These are phyloP conservation scores for Carassius auratus DNA, from an alignment of 2,113 vertebrate genomes.

Conservation along the genomic window DNA sequence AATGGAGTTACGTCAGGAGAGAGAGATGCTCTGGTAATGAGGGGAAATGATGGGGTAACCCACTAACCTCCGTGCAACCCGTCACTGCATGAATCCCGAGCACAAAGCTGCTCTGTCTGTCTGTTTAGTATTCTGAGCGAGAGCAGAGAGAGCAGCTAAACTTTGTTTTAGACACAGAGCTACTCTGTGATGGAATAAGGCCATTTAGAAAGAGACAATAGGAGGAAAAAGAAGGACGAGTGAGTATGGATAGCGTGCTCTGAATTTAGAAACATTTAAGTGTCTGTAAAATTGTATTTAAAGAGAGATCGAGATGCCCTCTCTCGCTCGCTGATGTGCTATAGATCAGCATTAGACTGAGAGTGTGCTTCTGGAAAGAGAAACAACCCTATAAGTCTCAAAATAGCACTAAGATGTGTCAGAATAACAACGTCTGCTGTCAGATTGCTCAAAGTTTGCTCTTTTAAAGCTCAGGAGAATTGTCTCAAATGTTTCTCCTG, in stretches of 20 bases:
- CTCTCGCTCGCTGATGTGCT: background rate
- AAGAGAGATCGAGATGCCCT: background rate
- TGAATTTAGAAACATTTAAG: background rate
- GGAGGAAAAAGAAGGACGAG: slow-evolving; percentile 5
- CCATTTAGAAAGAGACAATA: slow-evolving; percentile 20
- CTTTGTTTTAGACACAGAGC: slow-evolving; percentile 11
- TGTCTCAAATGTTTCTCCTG: background rate
- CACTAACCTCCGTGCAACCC: slow-evolving; percentile 1
- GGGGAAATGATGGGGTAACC: background rate
- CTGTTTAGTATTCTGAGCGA: slow-evolving; percentile 49
- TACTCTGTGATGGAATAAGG: slow-evolving; percentile 37
- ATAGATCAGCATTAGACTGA: background rate
- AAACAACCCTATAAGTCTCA: background rate
- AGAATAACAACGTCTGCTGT: background rate
- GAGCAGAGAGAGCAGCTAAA: slow-evolving; percentile 5
- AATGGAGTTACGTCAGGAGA: background rate
- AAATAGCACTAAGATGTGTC: background rate
- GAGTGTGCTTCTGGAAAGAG: background rate
- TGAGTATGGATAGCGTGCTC: background rate
- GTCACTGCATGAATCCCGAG: slow-evolving; percentile 8
- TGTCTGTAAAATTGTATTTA: slow-evolving; percentile 1
- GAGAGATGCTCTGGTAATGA: slow-evolving; percentile 23
- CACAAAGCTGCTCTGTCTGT: slow-evolving; percentile 22
- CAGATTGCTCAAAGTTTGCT: background rate
- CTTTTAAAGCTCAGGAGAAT: background rate